Percentiles rank a stretch among this genome's conserved stretches.
Conservation (phyloP, 1,140 invertebrate species). For the Saccostrea glomerata region DNA sequence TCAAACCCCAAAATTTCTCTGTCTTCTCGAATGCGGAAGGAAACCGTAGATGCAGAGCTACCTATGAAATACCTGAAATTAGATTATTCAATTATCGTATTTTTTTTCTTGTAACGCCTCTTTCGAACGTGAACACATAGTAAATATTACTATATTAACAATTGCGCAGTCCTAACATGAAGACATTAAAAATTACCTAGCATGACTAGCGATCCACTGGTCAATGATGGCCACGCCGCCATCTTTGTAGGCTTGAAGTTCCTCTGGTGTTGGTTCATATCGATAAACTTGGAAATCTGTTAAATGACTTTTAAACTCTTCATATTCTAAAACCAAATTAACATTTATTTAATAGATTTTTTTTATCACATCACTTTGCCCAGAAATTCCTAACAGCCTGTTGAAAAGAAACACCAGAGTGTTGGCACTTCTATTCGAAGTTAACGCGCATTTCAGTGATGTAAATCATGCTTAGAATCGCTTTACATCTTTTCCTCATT, state of each 20-base stretch:
- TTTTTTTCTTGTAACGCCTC: no score
- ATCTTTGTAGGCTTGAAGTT: conserved; percentile 83
- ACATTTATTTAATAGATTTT: background rate
- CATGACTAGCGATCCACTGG: conserved; percentile 95
- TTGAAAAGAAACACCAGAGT: no score
- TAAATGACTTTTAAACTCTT: conserved; percentile 63
- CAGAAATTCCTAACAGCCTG: no score
- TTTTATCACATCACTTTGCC: background rate
- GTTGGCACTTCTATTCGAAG: no score
- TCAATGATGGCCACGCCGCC: conserved; percentile 96
- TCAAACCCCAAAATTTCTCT: conserved; percentile 95
- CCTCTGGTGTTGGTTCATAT: conserved; percentile 79
- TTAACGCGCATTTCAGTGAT: no score
- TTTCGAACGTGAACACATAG: no score
- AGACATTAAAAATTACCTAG: conserved; percentile 80
- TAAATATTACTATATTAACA: no score
- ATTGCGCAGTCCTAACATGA: no score
- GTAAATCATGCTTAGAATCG: no score
- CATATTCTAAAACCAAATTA: conserved; percentile 58
- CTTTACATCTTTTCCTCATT: no score
- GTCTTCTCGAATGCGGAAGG: conserved; percentile 97
- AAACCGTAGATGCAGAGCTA: conserved; percentile 96
- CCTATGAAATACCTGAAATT: conserved; percentile 89
- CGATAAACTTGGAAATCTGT: conserved; percentile 71
- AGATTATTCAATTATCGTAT: no score